Conservation (phyloP, 2,797 vertebrate genomes). For the Delichon dasypus region DNA sequence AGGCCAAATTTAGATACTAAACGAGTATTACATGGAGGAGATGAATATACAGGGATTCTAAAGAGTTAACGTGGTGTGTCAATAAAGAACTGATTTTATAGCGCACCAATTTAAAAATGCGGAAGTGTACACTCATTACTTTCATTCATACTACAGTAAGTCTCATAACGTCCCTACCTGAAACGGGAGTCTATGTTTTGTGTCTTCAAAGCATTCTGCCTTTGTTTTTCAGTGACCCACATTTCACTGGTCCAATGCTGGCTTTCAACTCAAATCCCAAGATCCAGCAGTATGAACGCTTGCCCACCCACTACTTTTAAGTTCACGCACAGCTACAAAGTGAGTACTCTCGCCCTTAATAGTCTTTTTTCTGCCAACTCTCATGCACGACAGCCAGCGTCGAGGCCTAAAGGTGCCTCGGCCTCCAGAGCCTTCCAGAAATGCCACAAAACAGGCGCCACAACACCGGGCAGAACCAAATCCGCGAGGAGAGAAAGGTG, state of each 20-base stretch:
- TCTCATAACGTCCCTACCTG: neutral
- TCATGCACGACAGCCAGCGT: neutral
- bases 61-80: neutral
- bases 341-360: rapidly evolving
- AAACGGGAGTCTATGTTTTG: neutral
- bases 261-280: neutral
- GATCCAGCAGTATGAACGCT: rapidly evolving
- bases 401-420: neutral
- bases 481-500: rapidly evolving
- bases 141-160: neutral
- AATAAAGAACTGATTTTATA: neutral
- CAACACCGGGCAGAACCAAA: neutral
- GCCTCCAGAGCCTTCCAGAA: neutral
- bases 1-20: neutral
- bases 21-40: neutral
- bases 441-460: neutral
- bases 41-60: neutral
- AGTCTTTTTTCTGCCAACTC: neutral
- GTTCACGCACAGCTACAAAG: rapidly evolving
- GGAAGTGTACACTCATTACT: neutral
- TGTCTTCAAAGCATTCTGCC: neutral
- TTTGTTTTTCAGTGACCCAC: neutral
- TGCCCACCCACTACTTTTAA: neutral
- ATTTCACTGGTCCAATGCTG: neutral
- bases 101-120: neutral